Evolutionary conservation across 2,113 vertebrate genomes (phyloP).

Genomic region (Tachuris rubrigastra): DNA sequence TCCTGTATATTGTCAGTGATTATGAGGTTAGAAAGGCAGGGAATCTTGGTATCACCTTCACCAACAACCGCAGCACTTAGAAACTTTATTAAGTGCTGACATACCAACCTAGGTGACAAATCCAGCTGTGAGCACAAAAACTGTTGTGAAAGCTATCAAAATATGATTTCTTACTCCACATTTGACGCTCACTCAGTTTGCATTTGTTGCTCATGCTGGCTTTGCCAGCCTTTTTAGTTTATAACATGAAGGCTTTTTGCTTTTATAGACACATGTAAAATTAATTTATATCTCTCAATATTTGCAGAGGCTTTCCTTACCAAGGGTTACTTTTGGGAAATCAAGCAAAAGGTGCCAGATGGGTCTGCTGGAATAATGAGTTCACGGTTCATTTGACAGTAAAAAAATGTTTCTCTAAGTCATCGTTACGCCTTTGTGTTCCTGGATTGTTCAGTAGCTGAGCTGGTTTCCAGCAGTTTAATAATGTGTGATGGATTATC

Average conservation of each 20-base stretch:
- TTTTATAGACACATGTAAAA: neutral
- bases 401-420: neutral
- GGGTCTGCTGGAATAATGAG: neutral
- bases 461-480: neutral
- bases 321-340: neutral
- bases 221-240: neutral
- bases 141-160: neutral
- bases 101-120: neutral
- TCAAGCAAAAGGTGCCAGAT: neutral
- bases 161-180: neutral
- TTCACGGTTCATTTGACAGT: neutral
- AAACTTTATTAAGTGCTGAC: neutral
- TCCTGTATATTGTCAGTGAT: neutral
- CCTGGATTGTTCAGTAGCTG: neutral
- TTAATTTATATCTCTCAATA: neutral
- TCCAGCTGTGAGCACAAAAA: neutral
- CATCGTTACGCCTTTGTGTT: neutral
- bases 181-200: neutral
- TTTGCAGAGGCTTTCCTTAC: neutral
- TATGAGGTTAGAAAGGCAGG: neutral
- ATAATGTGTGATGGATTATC: neutral
- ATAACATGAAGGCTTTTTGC: neutral
- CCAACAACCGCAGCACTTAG: neutral
- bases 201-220: neutral
- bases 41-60: neutral